These are phyloP conservation scores for Schizotus pectinicornis DNA, from an alignment of 2,888 invertebrate genomes.

Conservation along the genomic window DNA sequence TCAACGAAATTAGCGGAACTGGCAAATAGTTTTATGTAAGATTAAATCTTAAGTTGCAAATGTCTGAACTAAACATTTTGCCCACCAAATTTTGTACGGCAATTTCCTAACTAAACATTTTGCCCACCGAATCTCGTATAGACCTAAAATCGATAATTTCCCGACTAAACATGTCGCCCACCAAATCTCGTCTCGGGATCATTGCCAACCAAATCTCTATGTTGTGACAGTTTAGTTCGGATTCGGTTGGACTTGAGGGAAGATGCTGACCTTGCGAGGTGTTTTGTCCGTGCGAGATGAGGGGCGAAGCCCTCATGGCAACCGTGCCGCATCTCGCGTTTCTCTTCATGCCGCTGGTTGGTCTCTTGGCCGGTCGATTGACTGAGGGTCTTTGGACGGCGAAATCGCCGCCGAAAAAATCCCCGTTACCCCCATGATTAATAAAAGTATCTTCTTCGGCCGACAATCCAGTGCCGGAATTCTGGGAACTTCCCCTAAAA, in stretches of 20 bases:
- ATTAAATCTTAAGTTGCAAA: no score
- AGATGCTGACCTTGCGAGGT: slow-evolving; percentile 60
- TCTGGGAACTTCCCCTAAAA: not conserved
- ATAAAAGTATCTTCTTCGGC: slow-evolving; percentile 8
- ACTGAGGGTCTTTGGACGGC: slow-evolving; percentile 22
- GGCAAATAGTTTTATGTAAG: no score
- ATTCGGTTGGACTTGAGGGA: no score
- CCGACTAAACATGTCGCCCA: no score
- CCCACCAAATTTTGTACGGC: no score
- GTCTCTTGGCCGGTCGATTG: slow-evolving; percentile 13
- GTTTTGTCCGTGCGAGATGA: slow-evolving; percentile 66
- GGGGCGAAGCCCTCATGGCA: slow-evolving; percentile 60
- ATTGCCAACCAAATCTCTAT: no score
- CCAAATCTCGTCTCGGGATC: no score
- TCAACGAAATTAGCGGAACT: no score
- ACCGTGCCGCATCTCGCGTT: slow-evolving; percentile 57
- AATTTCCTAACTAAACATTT: slow-evolving; percentile 5
- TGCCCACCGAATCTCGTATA: no score
- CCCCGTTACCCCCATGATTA: slow-evolving; percentile 22
- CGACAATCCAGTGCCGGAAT: slow-evolving; percentile 20
- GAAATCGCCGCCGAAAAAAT: slow-evolving; percentile 49
- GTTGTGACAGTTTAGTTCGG: no score
- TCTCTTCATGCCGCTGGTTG: slow-evolving; percentile 3
- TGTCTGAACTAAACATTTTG: no score
- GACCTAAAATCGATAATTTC: no score